Percentiles rank a stretch among this genome's conserved stretches.
These are phyloP conservation scores for Cyrtodaria siliqua DNA, from an alignment of 2,888 invertebrate species.

Conservation along the genomic window DNA sequence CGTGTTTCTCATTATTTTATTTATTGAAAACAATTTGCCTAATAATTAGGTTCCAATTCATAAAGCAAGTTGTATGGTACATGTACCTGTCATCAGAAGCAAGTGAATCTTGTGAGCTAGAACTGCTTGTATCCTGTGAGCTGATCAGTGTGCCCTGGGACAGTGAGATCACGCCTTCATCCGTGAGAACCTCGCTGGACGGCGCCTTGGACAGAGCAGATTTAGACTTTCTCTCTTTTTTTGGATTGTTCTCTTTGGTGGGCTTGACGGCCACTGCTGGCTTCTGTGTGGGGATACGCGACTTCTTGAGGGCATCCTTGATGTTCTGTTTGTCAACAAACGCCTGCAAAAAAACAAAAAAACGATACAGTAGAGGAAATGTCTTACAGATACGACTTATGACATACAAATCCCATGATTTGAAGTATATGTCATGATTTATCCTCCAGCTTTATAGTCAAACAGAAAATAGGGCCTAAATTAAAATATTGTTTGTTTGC, in stretches of 20 bases:
- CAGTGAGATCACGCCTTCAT: constrained; percentile 47
- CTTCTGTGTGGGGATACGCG: constrained; percentile 44
- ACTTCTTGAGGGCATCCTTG: constrained; percentile 61
- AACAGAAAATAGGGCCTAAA: too few species aligned
- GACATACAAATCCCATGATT: too few species aligned
- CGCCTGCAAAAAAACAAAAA: constrained; percentile 58
- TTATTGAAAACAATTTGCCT: too few species aligned
- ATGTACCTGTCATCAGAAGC: neutral
- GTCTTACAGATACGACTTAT: too few species aligned
- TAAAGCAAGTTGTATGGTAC: too few species aligned
- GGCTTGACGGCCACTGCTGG: constrained; percentile 25
- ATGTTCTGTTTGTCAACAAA: constrained; percentile 65
- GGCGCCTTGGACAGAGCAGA: constrained; percentile 18
- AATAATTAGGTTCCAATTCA: too few species aligned
- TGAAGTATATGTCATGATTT: too few species aligned
- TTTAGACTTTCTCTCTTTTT: constrained; percentile 39
- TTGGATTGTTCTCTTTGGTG: constrained; percentile 42
- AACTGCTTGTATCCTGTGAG: constrained; percentile 51
- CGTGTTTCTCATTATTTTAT: too few species aligned
- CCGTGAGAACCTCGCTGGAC: constrained; percentile 41
- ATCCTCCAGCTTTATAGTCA: too few species aligned
- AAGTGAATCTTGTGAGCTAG: constrained; percentile 65
- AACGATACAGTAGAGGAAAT: too few species aligned
- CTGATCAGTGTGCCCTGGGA: constrained; percentile 50
- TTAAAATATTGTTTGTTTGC: too few species aligned